phyloP scores from a whole-genome alignment of 2,113 vertebrate species.

The Chaenogobius annularis region DNA sequence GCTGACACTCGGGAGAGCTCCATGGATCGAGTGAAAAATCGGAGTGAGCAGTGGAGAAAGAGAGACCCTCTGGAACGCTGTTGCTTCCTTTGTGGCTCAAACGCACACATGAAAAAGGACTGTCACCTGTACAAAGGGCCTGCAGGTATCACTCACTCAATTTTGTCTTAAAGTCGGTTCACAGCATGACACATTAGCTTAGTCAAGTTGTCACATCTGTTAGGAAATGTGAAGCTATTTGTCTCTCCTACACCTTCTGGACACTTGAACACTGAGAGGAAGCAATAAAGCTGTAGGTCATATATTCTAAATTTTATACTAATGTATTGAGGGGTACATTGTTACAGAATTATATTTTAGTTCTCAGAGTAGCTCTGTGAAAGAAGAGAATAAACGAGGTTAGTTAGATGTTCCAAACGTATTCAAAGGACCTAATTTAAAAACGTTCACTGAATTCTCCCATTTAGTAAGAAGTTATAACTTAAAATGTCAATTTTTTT shows the following conservation, averaged over 20 bases:
- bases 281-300: constrained; percentile 80
- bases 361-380: constrained; percentile 75
- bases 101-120: constrained; percentile 89
- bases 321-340: background rate
- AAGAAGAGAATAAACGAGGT: constrained; percentile 84
- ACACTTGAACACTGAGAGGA: constrained; percentile 69
- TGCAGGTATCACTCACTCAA: constrained; percentile 69
- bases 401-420: too few species aligned
- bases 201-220: background rate
- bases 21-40: constrained; percentile 73
- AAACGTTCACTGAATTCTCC: background rate
- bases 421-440: background rate
- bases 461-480: background rate
- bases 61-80: constrained; percentile 87
- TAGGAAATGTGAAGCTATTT: constrained; percentile 78
- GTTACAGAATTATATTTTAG: background rate
- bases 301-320: background rate
- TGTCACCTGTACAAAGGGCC: constrained; percentile 84
- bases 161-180: background rate
- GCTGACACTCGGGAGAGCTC: constrained; percentile 74
- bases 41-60: constrained; percentile 82
- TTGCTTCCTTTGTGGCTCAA: constrained; percentile 89
- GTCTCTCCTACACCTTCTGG: constrained; percentile 56
- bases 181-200: background rate
- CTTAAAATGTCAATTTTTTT: background rate